Percentiles rank a stretch among this genome's conserved stretches.
Evolutionary conservation across 2,797 vertebrate genomes (phyloP).

Genomic region (Potorous gilbertii): DNA sequence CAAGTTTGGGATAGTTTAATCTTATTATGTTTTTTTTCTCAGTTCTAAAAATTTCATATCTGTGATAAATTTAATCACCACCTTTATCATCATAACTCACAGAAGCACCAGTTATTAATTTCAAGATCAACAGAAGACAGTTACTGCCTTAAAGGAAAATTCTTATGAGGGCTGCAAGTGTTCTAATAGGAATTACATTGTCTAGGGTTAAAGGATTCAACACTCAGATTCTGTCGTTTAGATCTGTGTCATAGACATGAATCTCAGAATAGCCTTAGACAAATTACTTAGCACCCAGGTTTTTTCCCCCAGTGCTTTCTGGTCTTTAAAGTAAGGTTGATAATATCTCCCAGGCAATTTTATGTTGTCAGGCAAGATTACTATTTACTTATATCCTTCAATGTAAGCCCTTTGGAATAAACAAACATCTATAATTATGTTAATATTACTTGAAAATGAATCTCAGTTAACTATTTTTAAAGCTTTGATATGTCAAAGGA

Average conservation of each 20-base stretch:
- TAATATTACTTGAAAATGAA: not conserved
- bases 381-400: not conserved
- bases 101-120: conserved; percentile 5
- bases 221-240: not conserved
- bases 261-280: not conserved
- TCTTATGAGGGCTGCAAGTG: not conserved
- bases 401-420: not conserved
- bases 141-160: not conserved
- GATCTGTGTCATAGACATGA: conserved; percentile 1
- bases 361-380: not conserved
- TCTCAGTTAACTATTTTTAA: not conserved
- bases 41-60: not conserved
- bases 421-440: not conserved
- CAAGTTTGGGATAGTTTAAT: not conserved
- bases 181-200: not conserved
- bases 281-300: not conserved
- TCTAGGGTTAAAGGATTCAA: not conserved
- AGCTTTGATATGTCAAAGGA: not conserved
- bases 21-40: not conserved
- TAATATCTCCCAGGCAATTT: not conserved
- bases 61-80: conserved; percentile 4
- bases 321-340: not conserved
- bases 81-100: not conserved
- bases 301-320: not conserved
- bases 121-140: conserved; percentile 1